Evolutionary conservation across 2,888 invertebrate genomes (phyloP).

Genomic region (Ornithoptera priamus): DNA sequence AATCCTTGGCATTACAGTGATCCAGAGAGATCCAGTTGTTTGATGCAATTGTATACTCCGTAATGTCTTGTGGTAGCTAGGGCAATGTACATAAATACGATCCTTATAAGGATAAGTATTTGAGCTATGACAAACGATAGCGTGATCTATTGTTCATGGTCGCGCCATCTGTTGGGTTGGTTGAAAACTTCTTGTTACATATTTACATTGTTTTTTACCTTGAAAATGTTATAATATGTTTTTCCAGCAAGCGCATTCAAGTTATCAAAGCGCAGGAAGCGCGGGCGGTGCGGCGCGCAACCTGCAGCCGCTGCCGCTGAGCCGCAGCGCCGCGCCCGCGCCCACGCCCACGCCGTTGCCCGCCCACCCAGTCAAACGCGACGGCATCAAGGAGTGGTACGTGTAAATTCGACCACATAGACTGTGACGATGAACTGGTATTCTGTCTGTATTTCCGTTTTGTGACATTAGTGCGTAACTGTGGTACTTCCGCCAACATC

Average conservation of each 20-base stretch:
- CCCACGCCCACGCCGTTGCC: conserved; percentile 78
- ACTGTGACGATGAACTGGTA: not conserved
- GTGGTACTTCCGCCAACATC: no score
- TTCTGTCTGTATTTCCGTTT: not conserved
- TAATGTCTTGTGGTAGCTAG: no score
- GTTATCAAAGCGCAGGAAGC: conserved; percentile 69
- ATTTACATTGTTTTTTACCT: no score
- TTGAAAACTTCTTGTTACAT: no score
- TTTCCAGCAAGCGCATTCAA: conserved; percentile 65
- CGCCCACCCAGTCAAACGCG: conserved; percentile 83
- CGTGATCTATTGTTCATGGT: no score
- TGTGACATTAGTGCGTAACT: not conserved
- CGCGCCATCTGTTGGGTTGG: no score
- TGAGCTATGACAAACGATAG: no score
- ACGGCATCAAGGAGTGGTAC: conserved; percentile 98
- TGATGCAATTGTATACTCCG: no score
- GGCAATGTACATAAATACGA: no score
- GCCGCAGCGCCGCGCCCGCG: conserved; percentile 61
- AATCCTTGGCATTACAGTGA: no score
- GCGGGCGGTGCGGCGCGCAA: conserved; percentile 64
- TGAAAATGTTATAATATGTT: not conserved
- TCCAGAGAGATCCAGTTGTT: no score
- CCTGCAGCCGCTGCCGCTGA: conserved; percentile 69
- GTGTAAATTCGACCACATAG: conserved; percentile 81
- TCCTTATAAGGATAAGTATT: no score